These are phyloP conservation scores for Colossoma macropomum DNA, from an alignment of 2,113 vertebrate species.

Conservation along the genomic window DNA sequence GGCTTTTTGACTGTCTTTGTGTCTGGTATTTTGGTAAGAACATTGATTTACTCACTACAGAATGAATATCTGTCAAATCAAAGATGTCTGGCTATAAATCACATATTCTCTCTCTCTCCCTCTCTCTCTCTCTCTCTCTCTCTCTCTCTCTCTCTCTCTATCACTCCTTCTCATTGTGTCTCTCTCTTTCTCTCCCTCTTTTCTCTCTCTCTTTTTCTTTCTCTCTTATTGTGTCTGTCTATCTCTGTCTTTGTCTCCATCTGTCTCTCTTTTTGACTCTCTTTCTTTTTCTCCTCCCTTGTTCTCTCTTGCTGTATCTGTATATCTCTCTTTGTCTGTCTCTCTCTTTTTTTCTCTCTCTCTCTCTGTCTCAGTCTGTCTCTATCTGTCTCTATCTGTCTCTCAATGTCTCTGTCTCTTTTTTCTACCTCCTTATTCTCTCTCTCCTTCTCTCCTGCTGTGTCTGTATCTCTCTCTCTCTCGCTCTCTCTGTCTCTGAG, in stretches of 20 bases:
- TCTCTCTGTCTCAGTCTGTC: conserved; percentile 3
- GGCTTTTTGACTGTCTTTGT: background rate
- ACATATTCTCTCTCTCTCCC: conserved; percentile 6
- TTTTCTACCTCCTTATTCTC: background rate
- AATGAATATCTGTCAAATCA: conserved; percentile 24
- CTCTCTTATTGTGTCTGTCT: background rate
- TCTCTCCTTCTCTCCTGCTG: background rate
- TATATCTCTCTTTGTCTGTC: too few species aligned
- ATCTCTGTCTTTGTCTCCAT: background rate
- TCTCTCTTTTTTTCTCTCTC: background rate
- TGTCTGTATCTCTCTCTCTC: background rate
- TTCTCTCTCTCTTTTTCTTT: too few species aligned
- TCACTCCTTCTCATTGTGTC: background rate
- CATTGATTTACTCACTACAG: background rate
- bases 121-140: background rate
- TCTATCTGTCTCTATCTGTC: background rate
- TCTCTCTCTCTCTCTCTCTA: background rate
- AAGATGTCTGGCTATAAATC: background rate
- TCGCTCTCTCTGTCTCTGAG: background rate
- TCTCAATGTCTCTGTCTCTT: background rate
- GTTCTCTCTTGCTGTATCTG: background rate
- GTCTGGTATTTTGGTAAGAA: background rate
- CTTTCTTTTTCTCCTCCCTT: background rate
- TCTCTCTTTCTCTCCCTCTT: background rate
- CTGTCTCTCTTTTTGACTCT: too few species aligned